A percentile compares a stretch with the other conserved stretches of the same genome.
Conservation (phyloP, 2,888 invertebrate genomes). For the Mesochorus sp. region DNA sequence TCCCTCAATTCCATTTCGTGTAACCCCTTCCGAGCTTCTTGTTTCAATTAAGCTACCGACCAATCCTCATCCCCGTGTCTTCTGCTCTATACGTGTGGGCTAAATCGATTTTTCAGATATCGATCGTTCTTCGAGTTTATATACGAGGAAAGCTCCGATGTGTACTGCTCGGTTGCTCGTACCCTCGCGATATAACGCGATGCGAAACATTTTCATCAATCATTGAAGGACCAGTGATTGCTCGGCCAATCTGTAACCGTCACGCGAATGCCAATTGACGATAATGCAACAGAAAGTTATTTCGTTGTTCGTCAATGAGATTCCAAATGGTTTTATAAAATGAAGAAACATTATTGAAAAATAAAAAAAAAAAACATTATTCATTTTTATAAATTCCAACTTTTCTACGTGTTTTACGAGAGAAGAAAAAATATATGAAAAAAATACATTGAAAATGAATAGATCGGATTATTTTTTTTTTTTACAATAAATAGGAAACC, state of each 20-base stretch:
- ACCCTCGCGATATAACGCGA: constrained; percentile 9
- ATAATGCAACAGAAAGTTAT: neutral
- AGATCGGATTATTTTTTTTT: no score
- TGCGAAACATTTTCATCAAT: constrained; percentile 27
- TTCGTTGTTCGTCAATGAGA: neutral
- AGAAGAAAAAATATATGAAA: no score
- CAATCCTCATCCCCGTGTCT: constrained; percentile 18
- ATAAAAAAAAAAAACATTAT: no score
- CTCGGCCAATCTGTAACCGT: neutral
- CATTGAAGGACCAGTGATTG: constrained; percentile 27
- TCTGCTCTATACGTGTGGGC: neutral
- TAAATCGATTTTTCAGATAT: constrained; percentile 37
- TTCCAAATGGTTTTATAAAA: no score
- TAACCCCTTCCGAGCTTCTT: neutral
- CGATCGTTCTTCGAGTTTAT: constrained; percentile 44
- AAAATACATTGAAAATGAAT: no score
- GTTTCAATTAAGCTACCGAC: constrained; percentile 51
- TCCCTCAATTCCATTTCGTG: constrained; percentile 10
- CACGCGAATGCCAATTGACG: neutral
- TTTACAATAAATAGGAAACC: no score
- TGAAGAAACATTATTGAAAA: no score
- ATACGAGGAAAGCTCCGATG: constrained; percentile 15
- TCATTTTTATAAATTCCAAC: no score
- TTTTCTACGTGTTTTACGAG: no score
- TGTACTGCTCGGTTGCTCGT: neutral